Evolutionary conservation across 2,888 invertebrate genomes (phyloP).

Genomic region (Apodemia zela): DNA sequence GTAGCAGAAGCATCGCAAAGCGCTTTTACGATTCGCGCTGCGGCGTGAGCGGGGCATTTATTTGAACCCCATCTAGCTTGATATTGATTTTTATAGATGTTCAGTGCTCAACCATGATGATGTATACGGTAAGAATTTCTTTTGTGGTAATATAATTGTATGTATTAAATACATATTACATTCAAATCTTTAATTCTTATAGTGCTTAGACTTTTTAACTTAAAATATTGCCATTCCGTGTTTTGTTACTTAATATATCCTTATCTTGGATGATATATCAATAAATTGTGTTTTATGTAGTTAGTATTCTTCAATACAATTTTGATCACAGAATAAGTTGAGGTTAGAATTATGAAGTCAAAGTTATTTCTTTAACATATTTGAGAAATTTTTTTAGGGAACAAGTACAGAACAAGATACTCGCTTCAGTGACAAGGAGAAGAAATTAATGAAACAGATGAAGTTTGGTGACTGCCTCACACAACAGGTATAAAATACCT

Average conservation of each 20-base stretch:
- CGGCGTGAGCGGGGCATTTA: not conserved
- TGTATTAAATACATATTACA: too few relatives aligned
- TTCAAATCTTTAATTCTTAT: not conserved
- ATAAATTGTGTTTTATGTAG: too few relatives aligned
- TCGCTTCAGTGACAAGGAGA: conserved; percentile 99
- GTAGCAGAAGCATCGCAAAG: conserved; percentile 6
- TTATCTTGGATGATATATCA: too few relatives aligned
- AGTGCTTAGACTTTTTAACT: not conserved
- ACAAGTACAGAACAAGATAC: conserved; percentile 99
- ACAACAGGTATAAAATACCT: conserved; percentile 89
- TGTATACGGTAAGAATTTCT: conserved; percentile 64
- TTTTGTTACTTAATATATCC: too few relatives aligned
- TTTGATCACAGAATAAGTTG: not conserved
- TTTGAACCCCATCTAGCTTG: conserved; percentile 29
- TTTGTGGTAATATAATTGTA: not conserved
- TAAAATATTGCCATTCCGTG: not conserved
- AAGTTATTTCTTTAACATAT: conserved; percentile 9
- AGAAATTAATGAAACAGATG: conserved; percentile 99
- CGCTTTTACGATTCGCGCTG: not conserved
- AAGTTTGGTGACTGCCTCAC: conserved; percentile 97
- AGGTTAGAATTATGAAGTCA: not conserved
- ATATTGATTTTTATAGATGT: conserved; percentile 31
- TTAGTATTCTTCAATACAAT: too few relatives aligned
- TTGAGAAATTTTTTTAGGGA: conserved; percentile 82
- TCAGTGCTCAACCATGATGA: conserved; percentile 54